Base-by-base conservation (phyloP, 2,888 invertebrate species). In the Choreutis nemorana region DNA sequence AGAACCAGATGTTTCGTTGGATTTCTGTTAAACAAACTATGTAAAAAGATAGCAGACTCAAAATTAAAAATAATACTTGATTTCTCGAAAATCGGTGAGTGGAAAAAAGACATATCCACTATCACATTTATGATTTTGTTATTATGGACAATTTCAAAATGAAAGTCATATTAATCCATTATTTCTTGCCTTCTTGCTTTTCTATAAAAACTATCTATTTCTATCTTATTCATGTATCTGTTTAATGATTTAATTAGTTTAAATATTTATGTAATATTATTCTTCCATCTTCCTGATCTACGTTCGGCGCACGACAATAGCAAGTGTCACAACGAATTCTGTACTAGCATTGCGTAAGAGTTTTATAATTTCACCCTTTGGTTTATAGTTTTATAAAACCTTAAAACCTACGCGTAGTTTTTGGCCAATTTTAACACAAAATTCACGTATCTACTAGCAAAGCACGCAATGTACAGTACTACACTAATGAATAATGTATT, bases 341-440 rank as follows among this genome's bases (percentile, higher is more conserved):
- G 78, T 65, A 49, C 60, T 20, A 44, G n/a, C n/a, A n/a, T 65
- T 36, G 60, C 71, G 78, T 78, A 79, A 79, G 78, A 53, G 10
- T 41, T 26, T 9, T 31, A 27, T 40, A 45, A 49, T 28, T 34
- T 36, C 6, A 3, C 26, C 26, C 26, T 4, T 14, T 26, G 14
- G 15, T 14, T 8, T 12, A 26, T 14, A 26, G 8, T 11, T 11
- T 5, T 18, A 18, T 5, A 18, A 18, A 6, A 6, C 18, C 5
- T 18, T 18, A 18, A 5, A 6, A 18, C 5, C 5, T 18, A 18
- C 18, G 12, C 23, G 1, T 9, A 12, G 10, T 11, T 6, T 9
- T 23, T 12, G 8, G 11, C 13, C 27, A 28, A 37, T 35, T 28
- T 23, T 27, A 14, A 23, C 26, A 22, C 30, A 26, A 28, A 29